A percentile compares a stretch with the other conserved stretches of the same genome.
phyloP scores from a whole-genome alignment of 2,113 vertebrate species.

The Chamaetylas fuelleborni region DNA sequence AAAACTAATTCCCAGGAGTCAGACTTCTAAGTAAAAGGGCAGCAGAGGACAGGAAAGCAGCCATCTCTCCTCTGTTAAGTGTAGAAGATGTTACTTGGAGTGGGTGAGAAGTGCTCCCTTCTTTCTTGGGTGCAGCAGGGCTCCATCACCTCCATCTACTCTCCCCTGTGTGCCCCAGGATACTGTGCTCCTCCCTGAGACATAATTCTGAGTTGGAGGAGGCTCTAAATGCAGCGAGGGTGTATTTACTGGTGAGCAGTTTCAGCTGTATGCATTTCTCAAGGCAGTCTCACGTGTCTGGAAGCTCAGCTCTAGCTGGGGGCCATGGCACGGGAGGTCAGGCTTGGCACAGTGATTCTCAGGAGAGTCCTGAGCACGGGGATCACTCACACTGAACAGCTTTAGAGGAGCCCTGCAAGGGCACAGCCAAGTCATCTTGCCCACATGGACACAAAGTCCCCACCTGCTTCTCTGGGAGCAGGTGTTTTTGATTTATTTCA shows the following conservation, averaged over 20 bases:
- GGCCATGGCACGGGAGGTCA: background rate
- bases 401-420: background rate
- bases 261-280: background rate
- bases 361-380: background rate
- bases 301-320: background rate
- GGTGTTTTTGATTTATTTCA: background rate
- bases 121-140: background rate
- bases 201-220: background rate
- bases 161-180: background rate
- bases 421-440: background rate
- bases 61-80: background rate
- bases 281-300: background rate
- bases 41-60: background rate
- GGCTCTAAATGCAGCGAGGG: background rate
- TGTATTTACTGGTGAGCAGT: background rate
- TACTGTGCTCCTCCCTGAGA: background rate
- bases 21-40: background rate
- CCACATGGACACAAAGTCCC: background rate
- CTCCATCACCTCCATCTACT: background rate
- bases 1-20: background rate
- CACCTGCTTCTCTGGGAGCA: background rate
- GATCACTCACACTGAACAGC: background rate
- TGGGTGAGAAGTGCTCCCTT: background rate
- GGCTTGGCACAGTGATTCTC: background rate
- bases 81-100: background rate